These are phyloP conservation scores for Oreochromis mossambicus DNA, from an alignment of 2,797 vertebrate species.

Conservation along the genomic window DNA sequence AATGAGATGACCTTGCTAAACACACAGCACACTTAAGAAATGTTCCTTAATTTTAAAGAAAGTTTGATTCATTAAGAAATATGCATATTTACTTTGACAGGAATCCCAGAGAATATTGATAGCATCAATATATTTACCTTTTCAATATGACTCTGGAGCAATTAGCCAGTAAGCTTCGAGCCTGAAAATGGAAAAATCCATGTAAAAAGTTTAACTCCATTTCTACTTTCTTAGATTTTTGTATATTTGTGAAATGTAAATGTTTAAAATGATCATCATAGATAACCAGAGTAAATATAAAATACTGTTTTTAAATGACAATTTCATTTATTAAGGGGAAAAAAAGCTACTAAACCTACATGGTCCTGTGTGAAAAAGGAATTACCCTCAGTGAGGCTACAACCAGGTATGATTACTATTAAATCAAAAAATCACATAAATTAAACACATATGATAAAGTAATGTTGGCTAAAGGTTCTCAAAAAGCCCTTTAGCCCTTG, in stretches of 20 bases:
- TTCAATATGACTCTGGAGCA: neutral
- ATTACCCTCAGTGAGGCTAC: neutral
- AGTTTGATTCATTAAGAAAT: neutral
- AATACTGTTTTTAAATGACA: neutral
- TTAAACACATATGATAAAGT: neutral
- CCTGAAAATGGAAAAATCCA: neutral
- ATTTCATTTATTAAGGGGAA: neutral
- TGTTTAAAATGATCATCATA: neutral
- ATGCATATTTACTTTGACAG: neutral
- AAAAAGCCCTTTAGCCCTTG: too few species aligned
- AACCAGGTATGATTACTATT: neutral
- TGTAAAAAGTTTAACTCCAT: rapidly evolving
- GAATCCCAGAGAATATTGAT: neutral
- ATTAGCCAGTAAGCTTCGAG: neutral
- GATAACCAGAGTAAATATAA: neutral
- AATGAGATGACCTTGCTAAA: neutral
- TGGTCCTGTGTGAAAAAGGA: neutral
- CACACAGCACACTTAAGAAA: neutral
- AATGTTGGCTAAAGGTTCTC: neutral
- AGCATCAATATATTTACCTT: neutral
- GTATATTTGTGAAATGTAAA: neutral
- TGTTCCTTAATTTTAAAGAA: neutral
- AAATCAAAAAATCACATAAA: neutral
- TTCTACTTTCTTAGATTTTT: neutral
- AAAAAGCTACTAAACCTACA: neutral